Evolutionary conservation across 2,113 vertebrate genomes (phyloP), one percentile per base, ranked within the genome.

Genomic region (Amazona vittata): DNA sequence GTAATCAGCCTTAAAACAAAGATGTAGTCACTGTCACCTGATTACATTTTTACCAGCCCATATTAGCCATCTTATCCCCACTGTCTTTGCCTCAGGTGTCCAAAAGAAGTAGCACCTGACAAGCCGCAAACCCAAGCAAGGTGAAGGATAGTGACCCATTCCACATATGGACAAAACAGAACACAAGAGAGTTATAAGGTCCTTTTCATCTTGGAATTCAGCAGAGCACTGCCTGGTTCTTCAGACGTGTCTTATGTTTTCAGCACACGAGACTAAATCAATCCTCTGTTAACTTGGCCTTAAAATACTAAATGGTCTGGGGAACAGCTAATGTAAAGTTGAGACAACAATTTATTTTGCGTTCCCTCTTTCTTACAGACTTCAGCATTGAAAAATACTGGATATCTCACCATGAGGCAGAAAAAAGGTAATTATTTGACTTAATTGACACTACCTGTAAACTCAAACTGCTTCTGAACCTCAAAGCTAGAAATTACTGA

Each of bases 171-270:
- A 53, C 31, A 76, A 43, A 89, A 76, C 10, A 90, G 44, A 86
- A 69, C 15, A 59, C 0, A 0, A 12, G 15, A 50, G 44, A 77
- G 10, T 49, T 87, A 4, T 1, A 57, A 74, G 25, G n/a, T 80
- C 25, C 44, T 53, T 93, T 73, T 73, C 35, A 62, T 5, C 17
- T 15, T 1, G 0, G 28, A 93, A 70, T 89, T 65, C 22, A 74
- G n/a, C n/a, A 62, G 35, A 55, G 29, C 37, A 68, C 31, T 69
- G 24, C 22, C 11, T 73, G 10, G 11, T 44, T 76, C 31, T 62
- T 63, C 37, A 25, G 19, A 55, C 0, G 0, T 1, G 10, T 31
- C 37, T 49, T 31, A 60, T 24, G 29, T 49, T 81, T 75, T 79
- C 3, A 4, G 64, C 28, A 41, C 6, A n/a, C 9, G 31, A 75